Base-by-base conservation (phyloP, 2,888 invertebrate genomes). In the Mimas tiliae region DNA sequence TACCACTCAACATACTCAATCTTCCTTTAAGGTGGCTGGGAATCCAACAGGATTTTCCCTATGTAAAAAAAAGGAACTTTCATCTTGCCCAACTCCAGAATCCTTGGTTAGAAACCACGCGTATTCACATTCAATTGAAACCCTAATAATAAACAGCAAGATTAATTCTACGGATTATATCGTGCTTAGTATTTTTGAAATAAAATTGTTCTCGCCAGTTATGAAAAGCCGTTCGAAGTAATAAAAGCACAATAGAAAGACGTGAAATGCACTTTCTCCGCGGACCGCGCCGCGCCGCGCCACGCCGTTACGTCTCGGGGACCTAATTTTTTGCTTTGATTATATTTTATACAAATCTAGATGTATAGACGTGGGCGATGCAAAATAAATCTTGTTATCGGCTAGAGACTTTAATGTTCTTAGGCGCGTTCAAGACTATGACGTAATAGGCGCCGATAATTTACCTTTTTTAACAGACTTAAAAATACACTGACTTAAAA, bases 211-310 rank as follows among this genome's bases (percentile, higher is more conserved):
- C 50, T 50, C 19, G 27, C 11, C 42, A 12, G 58, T 58, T 42
- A 53, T 53, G 53, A 68, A 77, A 70, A 71, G 70, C 65, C 67
- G 69, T 52, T 53, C 65, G 69, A 71, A 72, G 72, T 74, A 77
- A 67, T 69, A 51, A 50, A 65, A 65, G 69, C 68, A 73, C 63
- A 68, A 65, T 55, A 69, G 69, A 74, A 68, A 67, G 64, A 68
- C 47, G 67, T 65, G n/a, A 62, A 63, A 50, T 45, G 19, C 27
- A 62, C 63, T 64, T 34, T 21, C 58, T 38, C 58, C 74, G 70
- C 71, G 68, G 72, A 58, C 67, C 63, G 48, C 42, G 27, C 12
- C 33, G 34, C 8, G 48, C n/a, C n/a, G 48, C 48, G 55, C n/a
- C n/a, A 16, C 48, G 55, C 51, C 47, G 65, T 53, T 27, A 50